Evolutionary conservation across 2,888 invertebrate species (phyloP).

Genomic region (Pachydiplax longipennis): DNA sequence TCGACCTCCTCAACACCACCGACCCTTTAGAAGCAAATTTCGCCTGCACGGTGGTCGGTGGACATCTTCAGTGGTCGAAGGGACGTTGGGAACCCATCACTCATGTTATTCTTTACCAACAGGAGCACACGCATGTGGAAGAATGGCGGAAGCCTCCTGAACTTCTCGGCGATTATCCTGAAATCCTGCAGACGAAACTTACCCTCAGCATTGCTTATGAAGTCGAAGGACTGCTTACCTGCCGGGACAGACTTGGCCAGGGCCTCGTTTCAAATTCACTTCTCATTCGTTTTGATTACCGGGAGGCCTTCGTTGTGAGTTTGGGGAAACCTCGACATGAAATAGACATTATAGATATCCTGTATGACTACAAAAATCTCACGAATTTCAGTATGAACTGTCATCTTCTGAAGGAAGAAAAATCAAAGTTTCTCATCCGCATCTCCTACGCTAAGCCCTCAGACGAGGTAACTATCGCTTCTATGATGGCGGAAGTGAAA

Average conservation of each 20-base stretch:
- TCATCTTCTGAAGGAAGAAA: background rate
- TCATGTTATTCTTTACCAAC: background rate
- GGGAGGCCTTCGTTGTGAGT: background rate
- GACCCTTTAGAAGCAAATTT: background rate
- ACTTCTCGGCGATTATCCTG: background rate
- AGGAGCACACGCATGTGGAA: background rate
- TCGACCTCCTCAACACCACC: background rate
- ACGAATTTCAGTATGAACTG: background rate
- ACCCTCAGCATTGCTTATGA: background rate
- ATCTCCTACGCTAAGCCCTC: background rate
- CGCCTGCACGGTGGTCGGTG: background rate
- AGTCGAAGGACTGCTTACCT: background rate
- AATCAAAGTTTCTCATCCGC: background rate
- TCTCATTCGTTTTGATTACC: background rate
- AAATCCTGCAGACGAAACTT: background rate
- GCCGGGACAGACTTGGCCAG: background rate
- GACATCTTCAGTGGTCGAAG: background rate
- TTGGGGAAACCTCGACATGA: background rate
- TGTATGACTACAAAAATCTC: background rate
- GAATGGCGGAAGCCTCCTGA: background rate
- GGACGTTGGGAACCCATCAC: background rate
- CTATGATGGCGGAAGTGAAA: background rate
- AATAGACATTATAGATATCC: background rate
- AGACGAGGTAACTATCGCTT: background rate
- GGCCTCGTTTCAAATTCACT: background rate